These are phyloP conservation scores for Loripinus fragilis DNA, from an alignment of 2,888 invertebrate genomes.

Conservation along the genomic window DNA sequence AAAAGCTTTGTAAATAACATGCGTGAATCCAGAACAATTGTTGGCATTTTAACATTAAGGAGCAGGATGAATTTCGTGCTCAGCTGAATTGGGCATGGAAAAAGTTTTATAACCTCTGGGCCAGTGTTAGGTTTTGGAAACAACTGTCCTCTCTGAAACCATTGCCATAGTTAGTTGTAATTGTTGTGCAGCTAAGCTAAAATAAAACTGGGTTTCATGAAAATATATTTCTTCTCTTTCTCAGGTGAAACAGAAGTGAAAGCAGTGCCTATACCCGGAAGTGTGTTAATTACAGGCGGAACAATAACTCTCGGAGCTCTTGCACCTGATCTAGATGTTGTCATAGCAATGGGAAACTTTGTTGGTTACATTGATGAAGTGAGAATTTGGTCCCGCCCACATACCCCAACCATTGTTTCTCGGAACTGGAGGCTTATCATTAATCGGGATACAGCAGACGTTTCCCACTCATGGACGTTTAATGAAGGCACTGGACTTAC, in stretches of 20 bases:
- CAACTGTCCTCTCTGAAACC: no score
- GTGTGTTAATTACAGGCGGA: slow-evolving; percentile 62
- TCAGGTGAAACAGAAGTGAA: slow-evolving; percentile 61
- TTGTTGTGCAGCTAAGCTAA: no score
- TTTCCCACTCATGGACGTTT: slow-evolving; percentile 67
- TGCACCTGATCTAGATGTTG: slow-evolving; percentile 47
- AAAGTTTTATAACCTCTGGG: no score
- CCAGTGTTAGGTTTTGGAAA: no score
- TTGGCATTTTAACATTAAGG: no score
- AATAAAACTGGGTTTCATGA: no score
- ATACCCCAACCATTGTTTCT: slow-evolving; percentile 66
- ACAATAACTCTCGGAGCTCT: slow-evolving; percentile 63
- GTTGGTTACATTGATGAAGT: slow-evolving; percentile 69
- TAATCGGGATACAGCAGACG: slow-evolving; percentile 58
- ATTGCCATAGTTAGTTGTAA: no score
- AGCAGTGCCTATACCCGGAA: slow-evolving; percentile 42
- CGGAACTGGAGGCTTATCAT: slow-evolving; percentile 61
- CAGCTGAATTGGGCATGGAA: no score
- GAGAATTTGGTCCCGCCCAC: slow-evolving; percentile 69
- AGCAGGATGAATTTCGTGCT: no score
- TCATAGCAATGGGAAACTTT: slow-evolving; percentile 54
- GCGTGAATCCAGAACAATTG: no score
- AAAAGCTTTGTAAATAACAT: no score
- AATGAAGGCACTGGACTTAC: slow-evolving; percentile 64
- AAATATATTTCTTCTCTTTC: slow-evolving; percentile 11